These are phyloP conservation scores for Chrysogorgia sp. DNA, from an alignment of 92 coral and sea anemone species.

Conservation along the genomic window DNA sequence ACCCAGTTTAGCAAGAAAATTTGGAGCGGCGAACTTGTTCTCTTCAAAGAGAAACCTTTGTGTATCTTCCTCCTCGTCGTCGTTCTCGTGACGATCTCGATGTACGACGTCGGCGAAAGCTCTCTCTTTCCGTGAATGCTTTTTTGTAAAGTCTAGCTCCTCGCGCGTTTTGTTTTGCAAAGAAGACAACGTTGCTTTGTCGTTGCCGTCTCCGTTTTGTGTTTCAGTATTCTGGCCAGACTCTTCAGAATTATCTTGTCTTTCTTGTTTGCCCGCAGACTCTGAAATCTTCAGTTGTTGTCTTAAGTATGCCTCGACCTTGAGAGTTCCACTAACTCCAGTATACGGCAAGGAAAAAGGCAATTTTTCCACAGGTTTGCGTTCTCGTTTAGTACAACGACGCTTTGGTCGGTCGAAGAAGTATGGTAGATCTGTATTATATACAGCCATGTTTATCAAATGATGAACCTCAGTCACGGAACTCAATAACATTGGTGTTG, in stretches of 20 bases:
- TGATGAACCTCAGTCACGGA: too few species aligned
- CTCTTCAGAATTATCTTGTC: constrained; percentile 31
- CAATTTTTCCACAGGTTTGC: constrained; percentile 87
- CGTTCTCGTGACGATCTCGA: constrained; percentile 66
- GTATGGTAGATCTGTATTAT: constrained; percentile 50
- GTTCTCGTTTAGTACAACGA: constrained; percentile 72
- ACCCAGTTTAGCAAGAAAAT: constrained; percentile 87
- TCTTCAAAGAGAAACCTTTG: constrained; percentile 94
- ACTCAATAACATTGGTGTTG: too few species aligned
- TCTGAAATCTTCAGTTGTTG: constrained; percentile 73
- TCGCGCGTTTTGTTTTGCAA: constrained; percentile 23
- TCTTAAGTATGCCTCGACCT: constrained; percentile 92
- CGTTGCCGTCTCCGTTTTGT: constrained; percentile 25
- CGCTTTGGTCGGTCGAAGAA: constrained; percentile 77
- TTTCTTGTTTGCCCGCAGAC: constrained; percentile 17
- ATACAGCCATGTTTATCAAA: constrained; percentile 9
- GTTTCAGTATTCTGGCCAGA: constrained; percentile 2
- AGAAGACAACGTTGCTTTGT: constrained; percentile 5
- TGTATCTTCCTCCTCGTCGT: constrained; percentile 96
- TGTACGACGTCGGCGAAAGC: constrained; percentile 44
- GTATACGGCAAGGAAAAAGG: constrained; percentile 93
- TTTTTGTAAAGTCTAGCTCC: background rate
- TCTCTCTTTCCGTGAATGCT: constrained; percentile 37
- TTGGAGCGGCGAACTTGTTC: constrained; percentile 96
- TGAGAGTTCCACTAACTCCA: constrained; percentile 95